Evolutionary conservation across 2,113 vertebrate species (phyloP).

Genomic region (Rhabdornis inornatus): DNA sequence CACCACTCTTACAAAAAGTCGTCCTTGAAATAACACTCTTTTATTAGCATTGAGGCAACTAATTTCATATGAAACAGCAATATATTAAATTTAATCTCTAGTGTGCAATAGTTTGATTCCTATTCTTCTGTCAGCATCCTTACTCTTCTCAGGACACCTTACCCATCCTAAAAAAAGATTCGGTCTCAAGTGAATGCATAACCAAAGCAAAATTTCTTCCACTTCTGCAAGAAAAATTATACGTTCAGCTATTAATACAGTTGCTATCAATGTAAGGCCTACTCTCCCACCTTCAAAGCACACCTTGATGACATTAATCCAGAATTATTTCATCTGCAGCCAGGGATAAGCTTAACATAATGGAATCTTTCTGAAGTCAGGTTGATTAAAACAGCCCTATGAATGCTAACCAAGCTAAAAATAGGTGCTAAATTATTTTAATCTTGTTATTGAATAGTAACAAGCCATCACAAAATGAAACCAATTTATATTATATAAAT

Average conservation of each 20-base stretch:
- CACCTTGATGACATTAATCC: conserved; percentile 34
- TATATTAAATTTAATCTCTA: background rate
- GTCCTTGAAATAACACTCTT: background rate
- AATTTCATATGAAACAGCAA: background rate
- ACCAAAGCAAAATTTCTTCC: background rate
- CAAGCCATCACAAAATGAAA: conserved; percentile 2
- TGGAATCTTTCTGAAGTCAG: background rate
- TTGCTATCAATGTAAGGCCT: background rate
- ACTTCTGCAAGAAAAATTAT: background rate
- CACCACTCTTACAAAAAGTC: background rate
- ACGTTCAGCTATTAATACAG: background rate
- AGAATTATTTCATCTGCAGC: conserved; percentile 19
- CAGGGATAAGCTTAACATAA: conserved; percentile 11
- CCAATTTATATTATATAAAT: conserved; percentile 17
- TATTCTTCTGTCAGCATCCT: background rate
- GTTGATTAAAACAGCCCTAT: conserved; percentile 22
- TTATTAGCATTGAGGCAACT: background rate
- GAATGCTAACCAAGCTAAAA: conserved; percentile 27
- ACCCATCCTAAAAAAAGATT: background rate
- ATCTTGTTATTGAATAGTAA: conserved; percentile 21
- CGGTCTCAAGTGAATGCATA: background rate
- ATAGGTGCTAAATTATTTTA: conserved; percentile 38
- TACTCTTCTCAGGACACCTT: background rate
- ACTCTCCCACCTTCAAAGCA: conserved; percentile 10
- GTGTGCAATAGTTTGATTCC: background rate